Evolutionary conservation across 1,140 invertebrate species (phyloP), one percentile per base, ranked within the genome.

Genomic region (Caenorhabditis brenneri): DNA sequence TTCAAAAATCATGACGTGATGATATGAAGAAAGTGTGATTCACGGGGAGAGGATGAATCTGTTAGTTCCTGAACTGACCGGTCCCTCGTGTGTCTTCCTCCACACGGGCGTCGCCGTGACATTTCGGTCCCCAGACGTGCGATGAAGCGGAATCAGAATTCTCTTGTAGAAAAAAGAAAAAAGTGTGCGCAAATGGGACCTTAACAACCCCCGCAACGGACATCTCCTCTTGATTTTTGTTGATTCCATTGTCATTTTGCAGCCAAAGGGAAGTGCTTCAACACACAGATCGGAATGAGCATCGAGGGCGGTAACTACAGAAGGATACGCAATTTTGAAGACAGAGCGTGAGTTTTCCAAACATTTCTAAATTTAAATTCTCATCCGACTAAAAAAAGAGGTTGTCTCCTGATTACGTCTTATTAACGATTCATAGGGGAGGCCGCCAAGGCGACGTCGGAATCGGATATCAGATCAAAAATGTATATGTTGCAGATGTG

Each of bases 211-310:
- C 33, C 65, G 65, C 65, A 74, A 58, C 39, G 39, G 12, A n/a
- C 49, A n/a, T 51, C 16, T 46, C 22, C 22, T 10, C n/a, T 27
- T 74, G 65, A 74, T 42, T 42, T 74, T 74, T 74, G 65, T 74
- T 74, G 65, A 74, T 74, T 74, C 65, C n/a, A 74, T 74, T 74
- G 65, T 74, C 36, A 74, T 74, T 42, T 74, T 74, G 65, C 65
- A 74, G 65, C 65, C 22, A 74, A 74, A 74, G 65, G 65, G 65
- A 74, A 74, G 65, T 74, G 65, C 36, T 74, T 74, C 65, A 74
- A 74, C 36, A 74, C 65, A 24, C 65, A 74, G 36, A 74, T 74
- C 15, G 65, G 65, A 15, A 74, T 74, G 65, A 74, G 65, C 15
- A 74, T 74, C 33, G 65, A 74, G n/a, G 65, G 65, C 10, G 65